Evolutionary conservation across 2,888 invertebrate genomes (phyloP), one percentile per base, ranked within the genome.

Genomic region (Osedax frankpressi): DNA sequence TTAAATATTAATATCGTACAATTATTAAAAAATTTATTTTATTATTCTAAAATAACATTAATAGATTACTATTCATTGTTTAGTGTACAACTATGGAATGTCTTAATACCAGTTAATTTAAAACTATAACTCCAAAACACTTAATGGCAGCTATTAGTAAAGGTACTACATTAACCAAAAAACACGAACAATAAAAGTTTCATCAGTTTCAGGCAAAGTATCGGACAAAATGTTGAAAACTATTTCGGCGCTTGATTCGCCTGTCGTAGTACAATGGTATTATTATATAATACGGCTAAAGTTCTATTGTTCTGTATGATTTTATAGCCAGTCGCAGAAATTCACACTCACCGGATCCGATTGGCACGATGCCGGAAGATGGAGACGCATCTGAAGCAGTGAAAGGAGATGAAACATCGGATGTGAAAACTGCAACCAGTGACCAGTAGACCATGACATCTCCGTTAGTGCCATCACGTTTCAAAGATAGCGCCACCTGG

Each of bases 391-490:
- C 83, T n/a, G 72, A 75, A 0, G 71, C 60, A 2, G 81, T 82
- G 11, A 44, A 19, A 11, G 44, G 19, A 11, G 44, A 44, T 6
- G 6, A 6, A 44, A 6, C 19, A 44, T 44, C 44, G 6, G 44
- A 44, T n/a, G n/a, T n/a, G n/a, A n/a, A n/a, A 24, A 82, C 78
- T 6, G 80, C 80, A 24, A 74, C 68, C 28, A 82, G 30, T 2
- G 74, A 74, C 83, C 83, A 84, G 27, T 74, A 76, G 11, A 84
- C 78, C 3, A 74, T 77, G 19, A 81, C 82, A 44, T 77, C 75
- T 2, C 82, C 82, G 77, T 80, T 82, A 30, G 80, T 80, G 63
- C 83, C 83, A 72, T 81, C 82, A 59, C 83, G 77, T 11, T 75
- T 77, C 29, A 83, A 73, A 19, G 76, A 75, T 11, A 83, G 75